Evolutionary conservation across 2,113 vertebrate species (phyloP).

Genomic region (sheep (Ovis aries)): DNA sequence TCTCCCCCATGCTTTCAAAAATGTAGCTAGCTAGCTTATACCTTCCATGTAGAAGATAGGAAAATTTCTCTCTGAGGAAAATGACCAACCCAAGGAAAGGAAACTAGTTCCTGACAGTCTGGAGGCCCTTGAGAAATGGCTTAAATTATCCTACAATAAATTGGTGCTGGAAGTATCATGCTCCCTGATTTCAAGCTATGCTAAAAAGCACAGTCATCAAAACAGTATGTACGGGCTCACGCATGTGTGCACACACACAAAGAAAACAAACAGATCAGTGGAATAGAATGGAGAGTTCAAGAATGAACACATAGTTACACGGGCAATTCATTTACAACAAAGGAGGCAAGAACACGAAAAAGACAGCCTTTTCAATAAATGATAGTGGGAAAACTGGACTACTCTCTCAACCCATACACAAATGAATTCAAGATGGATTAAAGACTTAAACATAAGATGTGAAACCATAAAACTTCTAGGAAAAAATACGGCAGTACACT

Average conservation of each 20-base stretch:
- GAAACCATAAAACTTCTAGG: neutral
- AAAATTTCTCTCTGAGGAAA: constrained; percentile 2
- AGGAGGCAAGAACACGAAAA: neutral
- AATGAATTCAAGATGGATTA: neutral
- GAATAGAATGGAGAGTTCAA: neutral
- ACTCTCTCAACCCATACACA: neutral
- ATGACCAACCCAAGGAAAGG: neutral
- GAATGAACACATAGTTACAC: neutral
- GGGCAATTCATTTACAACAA: neutral
- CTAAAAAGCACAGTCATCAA: neutral
- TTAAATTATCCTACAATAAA: neutral
- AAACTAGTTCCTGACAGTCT: neutral
- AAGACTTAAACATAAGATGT: neutral
- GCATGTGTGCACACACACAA: rapidly evolving
- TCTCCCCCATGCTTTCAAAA: constrained; percentile 6
- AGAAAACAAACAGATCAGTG: neutral
- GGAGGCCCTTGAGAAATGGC: neutral
- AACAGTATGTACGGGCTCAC: neutral
- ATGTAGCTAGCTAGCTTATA: neutral
- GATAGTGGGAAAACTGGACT: neutral
- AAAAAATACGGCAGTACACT: neutral
- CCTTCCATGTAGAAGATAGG: neutral
- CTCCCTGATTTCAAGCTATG: neutral
- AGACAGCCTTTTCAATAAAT: neutral
- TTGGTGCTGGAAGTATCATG: neutral